Evolutionary conservation across 2,888 invertebrate genomes (phyloP).

Genomic region (Callosobruchus maculatus): DNA sequence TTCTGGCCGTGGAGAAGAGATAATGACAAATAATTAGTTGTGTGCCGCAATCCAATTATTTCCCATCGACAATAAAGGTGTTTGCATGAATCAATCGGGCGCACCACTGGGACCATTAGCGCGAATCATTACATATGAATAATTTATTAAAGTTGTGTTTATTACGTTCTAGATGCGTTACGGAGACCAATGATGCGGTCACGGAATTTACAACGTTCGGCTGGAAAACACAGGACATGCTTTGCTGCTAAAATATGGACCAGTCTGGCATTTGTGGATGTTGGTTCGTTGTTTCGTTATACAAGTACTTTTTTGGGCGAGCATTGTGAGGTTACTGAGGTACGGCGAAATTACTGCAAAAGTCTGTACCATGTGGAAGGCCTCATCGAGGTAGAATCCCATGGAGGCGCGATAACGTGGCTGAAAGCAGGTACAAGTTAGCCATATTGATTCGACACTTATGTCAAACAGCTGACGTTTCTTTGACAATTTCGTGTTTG

Average conservation of each 20-base stretch:
- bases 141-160: background rate
- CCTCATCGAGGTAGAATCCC: too few relatives aligned
- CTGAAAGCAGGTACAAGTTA: too few relatives aligned
- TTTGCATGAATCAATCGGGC: background rate
- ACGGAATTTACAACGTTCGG: background rate
- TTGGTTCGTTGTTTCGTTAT: too few relatives aligned
- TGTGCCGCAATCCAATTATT: background rate
- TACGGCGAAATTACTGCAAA: too few relatives aligned
- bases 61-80: background rate
- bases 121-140: background rate
- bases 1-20: background rate
- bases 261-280: background rate
- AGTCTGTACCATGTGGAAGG: too few relatives aligned
- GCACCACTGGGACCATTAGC: background rate
- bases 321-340: too few relatives aligned
- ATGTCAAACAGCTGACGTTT: too few relatives aligned
- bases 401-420: too few relatives aligned
- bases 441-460: too few relatives aligned
- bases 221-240: background rate
- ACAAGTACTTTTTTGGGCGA: too few relatives aligned
- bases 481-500: too few relatives aligned
- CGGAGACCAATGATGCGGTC: background rate
- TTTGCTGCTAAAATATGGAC: background rate
- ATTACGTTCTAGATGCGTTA: background rate
- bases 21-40: background rate